phyloP scores from a whole-genome alignment of 1,140 invertebrate genomes.

The Heliconius hewitsoni region DNA sequence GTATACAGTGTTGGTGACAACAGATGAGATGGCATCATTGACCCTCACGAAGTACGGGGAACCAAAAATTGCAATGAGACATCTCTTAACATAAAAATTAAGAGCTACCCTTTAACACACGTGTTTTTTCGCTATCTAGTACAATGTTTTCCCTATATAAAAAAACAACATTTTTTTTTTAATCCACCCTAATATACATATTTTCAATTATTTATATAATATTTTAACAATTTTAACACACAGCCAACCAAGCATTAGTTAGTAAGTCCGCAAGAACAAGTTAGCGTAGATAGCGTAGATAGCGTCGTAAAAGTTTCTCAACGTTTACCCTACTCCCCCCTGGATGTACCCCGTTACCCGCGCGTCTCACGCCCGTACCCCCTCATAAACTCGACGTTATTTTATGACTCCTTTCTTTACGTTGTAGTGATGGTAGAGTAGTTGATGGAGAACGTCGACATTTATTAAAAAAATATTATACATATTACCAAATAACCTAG shows the following conservation, averaged over 20 bases:
- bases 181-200: too few species aligned
- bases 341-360: neutral
- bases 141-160: too few species aligned
- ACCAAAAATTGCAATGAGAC: too few species aligned
- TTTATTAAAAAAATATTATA: neutral
- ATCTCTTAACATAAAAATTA: too few species aligned
- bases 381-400: constrained; percentile 39
- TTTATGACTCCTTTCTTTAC: constrained; percentile 41
- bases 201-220: too few species aligned
- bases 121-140: too few species aligned
- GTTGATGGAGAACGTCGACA: neutral
- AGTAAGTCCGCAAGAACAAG: constrained; percentile 28
- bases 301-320: constrained; percentile 21
- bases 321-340: neutral
- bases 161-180: too few species aligned
- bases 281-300: constrained; percentile 24
- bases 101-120: too few species aligned
- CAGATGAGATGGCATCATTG: too few species aligned
- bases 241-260: constrained; percentile 17
- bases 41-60: too few species aligned
- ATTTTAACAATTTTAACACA: neutral
- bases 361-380: neutral
- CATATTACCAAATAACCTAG: too few species aligned
- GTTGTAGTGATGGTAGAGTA: constrained; percentile 10
- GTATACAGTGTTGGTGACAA: too few species aligned